phyloP scores from a whole-genome alignment of 1,140 invertebrate genomes.

The Bicyclus anynana region DNA sequence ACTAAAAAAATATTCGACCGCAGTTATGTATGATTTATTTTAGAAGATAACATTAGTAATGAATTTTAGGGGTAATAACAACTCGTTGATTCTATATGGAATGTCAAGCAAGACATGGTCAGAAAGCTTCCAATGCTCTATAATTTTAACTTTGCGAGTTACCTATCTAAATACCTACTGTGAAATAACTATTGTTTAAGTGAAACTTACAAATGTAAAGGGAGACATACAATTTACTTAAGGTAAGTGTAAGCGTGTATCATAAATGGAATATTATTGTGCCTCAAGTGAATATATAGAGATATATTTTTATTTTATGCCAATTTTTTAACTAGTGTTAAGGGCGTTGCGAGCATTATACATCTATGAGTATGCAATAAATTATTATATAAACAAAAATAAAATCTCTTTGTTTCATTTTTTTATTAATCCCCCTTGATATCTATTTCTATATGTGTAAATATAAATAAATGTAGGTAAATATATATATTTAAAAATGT shows the following conservation, averaged over 20 bases:
- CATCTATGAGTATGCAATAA: constrained; percentile 38
- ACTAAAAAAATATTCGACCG: no score
- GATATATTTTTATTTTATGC: constrained; percentile 58
- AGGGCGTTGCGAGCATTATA: constrained; percentile 32
- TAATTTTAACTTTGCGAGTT: not conserved
- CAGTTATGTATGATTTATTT: no score
- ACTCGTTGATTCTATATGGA: no score
- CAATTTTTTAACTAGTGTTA: constrained; percentile 50
- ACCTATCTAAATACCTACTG: constrained; percentile 4
- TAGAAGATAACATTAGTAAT: no score
- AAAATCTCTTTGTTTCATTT: not conserved
- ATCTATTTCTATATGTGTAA: not conserved
- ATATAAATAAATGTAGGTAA: not conserved
- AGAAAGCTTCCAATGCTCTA: no score
- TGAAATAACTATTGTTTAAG: constrained; percentile 17
- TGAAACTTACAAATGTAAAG: constrained; percentile 28
- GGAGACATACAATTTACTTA: constrained; percentile 28
- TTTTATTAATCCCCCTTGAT: no score
- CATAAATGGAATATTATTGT: constrained; percentile 46
- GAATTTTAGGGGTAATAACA: no score
- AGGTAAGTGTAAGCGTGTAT: constrained; percentile 36
- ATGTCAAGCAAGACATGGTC: no score
- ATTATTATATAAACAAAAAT: constrained; percentile 33
- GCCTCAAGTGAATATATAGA: constrained; percentile 50
- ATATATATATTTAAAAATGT: no score